Base-by-base conservation (phyloP, 2,888 invertebrate species). In the Eristalis intricaria region DNA sequence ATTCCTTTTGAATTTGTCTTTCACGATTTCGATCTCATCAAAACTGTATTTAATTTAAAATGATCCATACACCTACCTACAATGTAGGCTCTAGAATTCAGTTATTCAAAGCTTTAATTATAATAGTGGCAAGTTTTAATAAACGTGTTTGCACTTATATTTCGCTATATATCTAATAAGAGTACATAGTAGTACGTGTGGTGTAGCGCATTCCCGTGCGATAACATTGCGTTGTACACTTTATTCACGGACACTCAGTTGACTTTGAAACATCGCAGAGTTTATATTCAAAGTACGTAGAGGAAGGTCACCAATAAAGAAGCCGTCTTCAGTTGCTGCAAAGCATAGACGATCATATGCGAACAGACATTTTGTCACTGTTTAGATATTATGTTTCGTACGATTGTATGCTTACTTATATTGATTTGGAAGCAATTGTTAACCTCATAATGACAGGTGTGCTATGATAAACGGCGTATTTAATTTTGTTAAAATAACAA, bases 201-300 rank as follows among this genome's bases (percentile, higher is more conserved):
- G 11, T 26, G 35, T 26, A 19, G 5, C 38, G 23, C 61, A 79
- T 22, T 19, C 32, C 19, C 58, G n/a, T 80, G 38, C 60, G 61
- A 58, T 65, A 79, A 65, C 58, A 56, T 63, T 61, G 60, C 26
- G 38, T 69, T 60, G 61, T 74, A 50, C 68, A 63, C 56, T 81
- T 81, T 58, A 74, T 69, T 63, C 69, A 75, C 40, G 64, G 64
- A 68, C 75, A 70, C 64, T 65, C 58, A 43, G 32, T 75, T 81
- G 81, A 81, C 81, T 75, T 81, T 81, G 81, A 81, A 81, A 81
- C 40, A 56, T 23, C 40, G 65, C 32, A 35, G 26, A 65, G 75
- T 68, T 81, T 64, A 65, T 75, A 81, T 81, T 81, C 81, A 81
- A 64, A 58, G 75, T 81, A 69, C 81, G 81, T 81, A 65, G 69